Evolutionary conservation across 2,113 vertebrate species (phyloP), one percentile per base, ranked within the genome.

Genomic region (Tenrec ecaudatus): DNA sequence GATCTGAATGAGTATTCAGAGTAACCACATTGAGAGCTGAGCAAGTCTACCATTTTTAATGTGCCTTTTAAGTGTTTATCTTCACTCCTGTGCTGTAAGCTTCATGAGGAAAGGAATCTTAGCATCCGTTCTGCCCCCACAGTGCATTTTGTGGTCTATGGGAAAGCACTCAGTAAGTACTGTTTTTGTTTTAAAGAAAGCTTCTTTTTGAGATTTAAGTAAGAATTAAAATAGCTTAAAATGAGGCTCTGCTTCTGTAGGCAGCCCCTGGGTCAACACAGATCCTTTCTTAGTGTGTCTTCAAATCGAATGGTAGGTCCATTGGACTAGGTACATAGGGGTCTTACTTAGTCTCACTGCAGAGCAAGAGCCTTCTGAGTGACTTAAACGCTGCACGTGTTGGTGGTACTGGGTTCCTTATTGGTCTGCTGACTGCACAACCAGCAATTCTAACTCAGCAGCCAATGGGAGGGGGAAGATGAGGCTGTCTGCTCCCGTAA

Each of bases 131-230:
- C 33, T 93, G 16, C 27, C 60, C 2, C 75, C 79, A 57, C 29
- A 3, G 91, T 64, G 83, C 43, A 29, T 89, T 76, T 81, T 58
- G 90, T 84, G 82, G 17, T 62, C 27, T n/a, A 2, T 92, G 40
- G 33, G 38, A 77, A 81, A 83, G 66, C 19, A 71, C 14, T 84
- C 83, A 43, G 53, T 85, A 29, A n/a, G 66, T 86, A n/a, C 31
- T 82, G 29, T 89, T 71, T 81, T 84, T 76, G 84, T 60, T 64
- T 58, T 58, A 58, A 6, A 89, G 78, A 86, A 91, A 92, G 19
- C 40, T 81, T 87, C 75, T 53, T 40, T 92, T 22, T 89, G 82
- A 93, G 76, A 81, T 91, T 86, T 81, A 86, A 60, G 23, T 81
- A 86, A 60, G 23, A 62, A 43, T 90, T 69, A 92, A 94, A 93